Base-by-base conservation (phyloP, 2,113 vertebrate genomes). In the Peromyscus leucopus region DNA sequence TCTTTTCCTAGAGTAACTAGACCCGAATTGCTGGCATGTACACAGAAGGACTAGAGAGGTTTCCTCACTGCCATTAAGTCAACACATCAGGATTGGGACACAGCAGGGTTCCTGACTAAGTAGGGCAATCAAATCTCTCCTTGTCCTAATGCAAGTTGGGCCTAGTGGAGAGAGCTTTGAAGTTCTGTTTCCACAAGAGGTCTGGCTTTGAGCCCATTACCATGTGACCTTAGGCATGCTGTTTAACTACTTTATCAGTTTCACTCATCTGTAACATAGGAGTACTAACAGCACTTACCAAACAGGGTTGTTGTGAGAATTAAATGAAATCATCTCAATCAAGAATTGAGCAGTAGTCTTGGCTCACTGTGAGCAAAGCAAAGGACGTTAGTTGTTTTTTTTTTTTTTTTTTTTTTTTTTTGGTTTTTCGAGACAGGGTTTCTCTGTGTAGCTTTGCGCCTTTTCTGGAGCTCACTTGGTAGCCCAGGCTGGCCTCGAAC, bases 1-100 rank as follows among this genome's bases (percentile, higher is more conserved):
- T 94, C 19, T 96, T 96, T 96, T 92, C 61, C 31, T 96, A 74
- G 19, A 80, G 92, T 89, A 83, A 48, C 89, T 36, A 21, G 21
- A 74, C 83, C 31, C 0, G 0, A 93, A 57, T 87, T 83, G 16
- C 42, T 96, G 93, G 89, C 55, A 55, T 33, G 11, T 86, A 87
- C 51, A n/a, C 2, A 5, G 75, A 90, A 90, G 36, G 63, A 59
- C 63, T 59, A 90, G 59, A 63, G 46, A 92, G 96, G 0, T 51
- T 94, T 95, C 72, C 7, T 91, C 33, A 22, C 86, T 93, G 36
- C 31, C 57, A 55, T 95, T 96, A 42, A 78, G 63, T 10, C 8
- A 78, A 13, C n/a, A 84, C 46, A 6, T 61, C 88, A 84, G 39
- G 57, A 71, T 51, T 89, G 39, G 63, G 57, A 84, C 19, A 67